Conservation (phyloP, 1,140 invertebrate genomes). For the Sinella curviseta region DNA sequence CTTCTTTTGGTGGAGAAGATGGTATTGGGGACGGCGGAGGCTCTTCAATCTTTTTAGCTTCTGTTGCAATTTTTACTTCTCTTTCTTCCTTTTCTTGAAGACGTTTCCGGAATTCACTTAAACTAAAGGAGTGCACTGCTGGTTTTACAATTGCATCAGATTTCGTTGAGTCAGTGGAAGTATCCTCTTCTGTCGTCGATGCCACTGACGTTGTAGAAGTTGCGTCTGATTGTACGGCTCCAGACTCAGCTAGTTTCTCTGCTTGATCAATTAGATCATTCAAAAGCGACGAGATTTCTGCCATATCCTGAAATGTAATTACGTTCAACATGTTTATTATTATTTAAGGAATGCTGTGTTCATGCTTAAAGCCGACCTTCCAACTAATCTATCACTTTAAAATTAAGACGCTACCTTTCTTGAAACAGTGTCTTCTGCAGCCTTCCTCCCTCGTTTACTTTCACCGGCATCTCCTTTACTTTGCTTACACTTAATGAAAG, state of each 20-base stretch:
- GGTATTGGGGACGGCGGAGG: not conserved
- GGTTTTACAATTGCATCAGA: not conserved
- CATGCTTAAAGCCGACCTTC: no score
- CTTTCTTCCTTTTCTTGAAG: slow-evolving; percentile 28
- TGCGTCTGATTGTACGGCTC: not conserved
- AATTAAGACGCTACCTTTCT: slow-evolving; percentile 19
- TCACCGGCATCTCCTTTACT: slow-evolving; percentile 29
- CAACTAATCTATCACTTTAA: no score
- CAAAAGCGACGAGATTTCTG: slow-evolving; percentile 19
- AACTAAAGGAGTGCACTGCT: slow-evolving; percentile 26
- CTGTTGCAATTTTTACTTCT: not conserved
- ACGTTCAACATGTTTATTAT: not conserved
- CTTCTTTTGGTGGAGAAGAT: not conserved
- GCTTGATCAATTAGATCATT: slow-evolving; percentile 28
- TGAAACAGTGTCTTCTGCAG: slow-evolving; percentile 27
- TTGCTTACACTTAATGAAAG: slow-evolving; percentile 53
- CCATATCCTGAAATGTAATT: slow-evolving; percentile 29
- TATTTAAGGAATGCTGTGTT: not conserved
- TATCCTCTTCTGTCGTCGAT: slow-evolving; percentile 29
- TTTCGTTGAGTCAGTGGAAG: slow-evolving; percentile 19
- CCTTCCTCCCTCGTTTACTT: slow-evolving; percentile 37
- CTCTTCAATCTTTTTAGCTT: not conserved
- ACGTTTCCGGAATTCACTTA: slow-evolving; percentile 32
- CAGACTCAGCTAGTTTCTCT: slow-evolving; percentile 30
- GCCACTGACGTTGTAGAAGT: not conserved